Conservation (phyloP, 2,888 invertebrate species). For the Hyposoter dolosus region DNA sequence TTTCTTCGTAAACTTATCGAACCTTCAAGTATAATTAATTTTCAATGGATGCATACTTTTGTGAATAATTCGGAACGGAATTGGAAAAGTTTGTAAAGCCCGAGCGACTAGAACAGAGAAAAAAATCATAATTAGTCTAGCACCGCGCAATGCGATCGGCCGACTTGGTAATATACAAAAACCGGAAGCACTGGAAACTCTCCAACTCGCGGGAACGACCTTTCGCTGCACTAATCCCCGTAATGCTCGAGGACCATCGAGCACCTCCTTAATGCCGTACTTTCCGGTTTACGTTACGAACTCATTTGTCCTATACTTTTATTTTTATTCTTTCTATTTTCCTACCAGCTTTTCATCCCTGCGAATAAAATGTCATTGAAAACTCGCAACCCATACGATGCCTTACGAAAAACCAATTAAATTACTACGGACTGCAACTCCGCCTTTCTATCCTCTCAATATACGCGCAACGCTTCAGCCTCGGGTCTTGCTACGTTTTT, state of each 20-base stretch:
- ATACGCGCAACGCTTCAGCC: neutral
- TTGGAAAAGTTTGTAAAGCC: slow-evolving; percentile 14
- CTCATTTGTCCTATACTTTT: neutral
- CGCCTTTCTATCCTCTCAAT: neutral
- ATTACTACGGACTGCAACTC: slow-evolving; percentile 9
- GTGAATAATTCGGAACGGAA: neutral
- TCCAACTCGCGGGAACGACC: slow-evolving; percentile 1
- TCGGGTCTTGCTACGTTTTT: neutral
- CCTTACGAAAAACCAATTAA: slow-evolving; percentile 26
- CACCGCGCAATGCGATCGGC: neutral
- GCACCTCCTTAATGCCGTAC: neutral
- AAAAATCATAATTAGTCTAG: neutral
- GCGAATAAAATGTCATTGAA: slow-evolving; percentile 4
- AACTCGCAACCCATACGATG: neutral
- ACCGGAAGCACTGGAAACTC: neutral
- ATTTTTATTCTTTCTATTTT: slow-evolving; percentile 19
- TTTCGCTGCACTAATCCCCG: slow-evolving; percentile 27
- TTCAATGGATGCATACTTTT: neutral
- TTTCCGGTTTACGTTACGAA: slow-evolving; percentile 7
- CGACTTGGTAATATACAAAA: neutral
- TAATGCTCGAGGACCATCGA: neutral
- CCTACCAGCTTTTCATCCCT: neutral
- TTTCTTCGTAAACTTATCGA: neutral
- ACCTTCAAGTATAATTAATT: neutral
- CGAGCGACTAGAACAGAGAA: neutral